These are phyloP conservation scores for Standfussiana lucernea DNA, from an alignment of 2,888 invertebrate genomes.

Conservation along the genomic window DNA sequence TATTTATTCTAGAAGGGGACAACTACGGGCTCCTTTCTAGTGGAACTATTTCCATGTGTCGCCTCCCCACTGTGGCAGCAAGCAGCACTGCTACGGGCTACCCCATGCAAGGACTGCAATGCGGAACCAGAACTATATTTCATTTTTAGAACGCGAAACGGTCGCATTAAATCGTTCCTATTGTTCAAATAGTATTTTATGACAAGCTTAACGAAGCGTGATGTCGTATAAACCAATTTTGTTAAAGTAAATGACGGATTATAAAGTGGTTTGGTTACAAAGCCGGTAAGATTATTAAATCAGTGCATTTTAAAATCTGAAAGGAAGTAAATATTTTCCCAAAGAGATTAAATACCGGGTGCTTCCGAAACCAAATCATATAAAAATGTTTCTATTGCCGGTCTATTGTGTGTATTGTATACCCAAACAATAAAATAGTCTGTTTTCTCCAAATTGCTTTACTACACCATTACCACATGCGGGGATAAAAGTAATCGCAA, in stretches of 20 bases:
- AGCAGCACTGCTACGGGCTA: slow-evolving; percentile 68
- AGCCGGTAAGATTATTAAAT: slow-evolving; percentile 42
- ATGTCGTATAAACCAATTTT: slow-evolving; percentile 70
- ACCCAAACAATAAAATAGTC: slow-evolving; percentile 25
- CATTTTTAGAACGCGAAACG: slow-evolving; percentile 87
- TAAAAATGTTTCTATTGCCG: slow-evolving; percentile 31
- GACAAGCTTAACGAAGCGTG: slow-evolving; percentile 83
- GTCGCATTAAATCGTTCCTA: slow-evolving; percentile 81
- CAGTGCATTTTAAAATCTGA: slow-evolving; percentile 9
- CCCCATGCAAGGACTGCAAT: slow-evolving; percentile 88
- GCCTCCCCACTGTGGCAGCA: slow-evolving; percentile 61
- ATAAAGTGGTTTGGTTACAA: slow-evolving; percentile 32
- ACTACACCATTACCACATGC: slow-evolving; percentile 41
- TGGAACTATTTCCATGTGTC: slow-evolving; percentile 57
- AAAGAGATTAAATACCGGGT: slow-evolving; percentile 12
- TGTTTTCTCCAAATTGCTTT: slow-evolving; percentile 45
- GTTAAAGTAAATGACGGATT: slow-evolving; percentile 50
- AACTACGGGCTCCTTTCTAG: slow-evolving; percentile 52
- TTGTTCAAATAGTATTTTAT: slow-evolving; percentile 84
- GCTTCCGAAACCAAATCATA: slow-evolving; percentile 20
- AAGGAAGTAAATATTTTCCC: background rate
- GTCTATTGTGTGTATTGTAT: slow-evolving; percentile 14
- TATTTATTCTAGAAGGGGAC: slow-evolving; percentile 21
- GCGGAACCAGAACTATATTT: slow-evolving; percentile 88
- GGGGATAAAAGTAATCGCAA: slow-evolving; percentile 53